phyloP scores from a whole-genome alignment of 53 echinoderm and acorn worm genomes.

The Apostichopus leukothele region DNA sequence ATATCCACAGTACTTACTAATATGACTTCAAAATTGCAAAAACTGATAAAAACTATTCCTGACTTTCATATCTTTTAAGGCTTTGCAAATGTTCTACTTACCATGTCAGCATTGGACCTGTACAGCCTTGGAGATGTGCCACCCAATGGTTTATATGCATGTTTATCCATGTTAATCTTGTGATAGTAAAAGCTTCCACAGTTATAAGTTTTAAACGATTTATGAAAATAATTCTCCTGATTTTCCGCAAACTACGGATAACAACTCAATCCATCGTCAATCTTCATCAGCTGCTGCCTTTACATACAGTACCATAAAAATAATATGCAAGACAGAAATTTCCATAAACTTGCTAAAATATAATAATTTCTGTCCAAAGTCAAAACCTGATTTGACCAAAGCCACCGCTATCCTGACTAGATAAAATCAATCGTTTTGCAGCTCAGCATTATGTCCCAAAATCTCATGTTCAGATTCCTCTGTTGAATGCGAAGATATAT shows the following conservation, averaged over 20 bases:
- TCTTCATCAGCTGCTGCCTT: not conserved
- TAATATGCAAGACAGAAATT: not conserved
- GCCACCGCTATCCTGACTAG: too few relatives aligned
- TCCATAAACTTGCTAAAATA: not conserved
- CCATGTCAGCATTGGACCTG: conserved; percentile 32
- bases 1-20: too few relatives aligned
- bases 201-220: not conserved
- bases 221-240: not conserved
- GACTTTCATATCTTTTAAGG: too few relatives aligned
- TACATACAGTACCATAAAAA: not conserved
- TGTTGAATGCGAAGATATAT: too few relatives aligned
- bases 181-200: not conserved
- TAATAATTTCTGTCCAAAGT: too few relatives aligned
- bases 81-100: not conserved
- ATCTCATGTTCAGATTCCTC: too few relatives aligned
- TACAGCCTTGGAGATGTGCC: conserved; percentile 9
- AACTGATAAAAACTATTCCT: too few relatives aligned
- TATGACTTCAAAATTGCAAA: too few relatives aligned
- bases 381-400: too few relatives aligned
- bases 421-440: too few relatives aligned
- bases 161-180: not conserved
- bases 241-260: not conserved
- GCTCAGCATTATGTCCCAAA: too few relatives aligned
- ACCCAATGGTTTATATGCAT: not conserved
- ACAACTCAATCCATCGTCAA: not conserved